Conservation (phyloP, 1,140 invertebrate genomes). For the Psix sp. region DNA sequence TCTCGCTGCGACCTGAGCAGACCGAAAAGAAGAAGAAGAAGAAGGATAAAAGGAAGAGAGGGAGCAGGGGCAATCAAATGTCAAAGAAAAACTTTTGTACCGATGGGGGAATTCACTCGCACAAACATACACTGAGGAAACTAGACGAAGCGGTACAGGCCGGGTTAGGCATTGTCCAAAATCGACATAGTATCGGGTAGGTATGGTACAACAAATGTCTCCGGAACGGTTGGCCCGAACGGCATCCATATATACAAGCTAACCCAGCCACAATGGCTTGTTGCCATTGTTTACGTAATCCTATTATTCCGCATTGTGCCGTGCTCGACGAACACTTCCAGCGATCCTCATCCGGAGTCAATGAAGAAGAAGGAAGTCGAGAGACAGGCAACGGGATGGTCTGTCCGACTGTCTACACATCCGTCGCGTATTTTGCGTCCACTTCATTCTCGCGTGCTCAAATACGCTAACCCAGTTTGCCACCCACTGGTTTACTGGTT, state of each 20-base stretch:
- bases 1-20: constrained; percentile 32
- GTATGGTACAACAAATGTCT: constrained; percentile 68
- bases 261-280: constrained; percentile 72
- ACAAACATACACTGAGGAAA: constrained; percentile 36
- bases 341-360: constrained; percentile 62
- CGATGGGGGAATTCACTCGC: too few species aligned
- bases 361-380: constrained; percentile 61
- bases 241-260: constrained; percentile 57
- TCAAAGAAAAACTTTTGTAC: constrained; percentile 50
- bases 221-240: constrained; percentile 43
- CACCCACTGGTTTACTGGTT: too few species aligned
- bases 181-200: constrained; percentile 69
- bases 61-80: constrained; percentile 37
- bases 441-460: constrained; percentile 54
- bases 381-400: constrained; percentile 47
- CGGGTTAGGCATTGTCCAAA: constrained; percentile 65
- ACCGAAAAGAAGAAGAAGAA: constrained; percentile 14
- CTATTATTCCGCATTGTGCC: constrained; percentile 75
- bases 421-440: constrained; percentile 53
- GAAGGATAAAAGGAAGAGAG: constrained; percentile 8
- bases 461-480: constrained; percentile 43
- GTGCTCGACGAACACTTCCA: constrained; percentile 60
- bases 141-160: constrained; percentile 29
- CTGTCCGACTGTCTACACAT: constrained; percentile 36
- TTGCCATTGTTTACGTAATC: constrained; percentile 77